Conservation (phyloP, 2,797 vertebrate species). For the Peromyscus attwateri region DNA sequence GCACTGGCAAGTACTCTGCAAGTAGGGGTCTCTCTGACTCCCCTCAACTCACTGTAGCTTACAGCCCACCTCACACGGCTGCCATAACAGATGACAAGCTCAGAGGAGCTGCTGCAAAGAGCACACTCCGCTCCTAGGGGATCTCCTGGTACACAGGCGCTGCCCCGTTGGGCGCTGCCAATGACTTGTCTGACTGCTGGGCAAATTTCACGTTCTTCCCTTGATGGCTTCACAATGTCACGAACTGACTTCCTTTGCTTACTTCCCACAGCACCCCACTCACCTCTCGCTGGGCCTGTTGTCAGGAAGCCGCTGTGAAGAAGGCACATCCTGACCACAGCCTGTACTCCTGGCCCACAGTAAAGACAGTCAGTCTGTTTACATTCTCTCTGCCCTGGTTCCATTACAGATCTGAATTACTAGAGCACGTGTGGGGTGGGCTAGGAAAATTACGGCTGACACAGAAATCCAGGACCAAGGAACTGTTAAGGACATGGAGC, state of each 20-base stretch:
- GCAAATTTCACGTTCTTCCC: neutral
- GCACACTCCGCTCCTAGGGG: rapidly evolving
- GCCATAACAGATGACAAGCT: too few species aligned
- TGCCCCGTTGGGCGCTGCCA: neutral
- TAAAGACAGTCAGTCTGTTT: conserved; percentile 9
- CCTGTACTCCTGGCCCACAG: neutral
- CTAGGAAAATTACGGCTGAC: neutral
- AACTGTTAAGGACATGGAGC: neutral
- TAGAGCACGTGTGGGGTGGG: neutral
- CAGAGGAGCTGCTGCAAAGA: neutral
- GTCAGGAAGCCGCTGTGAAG: neutral
- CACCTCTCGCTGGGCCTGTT: neutral
- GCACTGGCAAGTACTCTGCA: neutral
- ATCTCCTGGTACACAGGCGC: rapidly evolving
- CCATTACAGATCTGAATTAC: conserved; percentile 2
- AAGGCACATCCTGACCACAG: neutral
- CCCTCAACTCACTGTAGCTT: neutral
- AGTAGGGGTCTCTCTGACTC: neutral
- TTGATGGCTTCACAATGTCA: neutral
- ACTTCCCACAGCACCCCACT: neutral
- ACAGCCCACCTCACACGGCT: neutral
- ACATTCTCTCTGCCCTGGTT: neutral
- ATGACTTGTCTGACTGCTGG: neutral
- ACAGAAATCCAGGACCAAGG: neutral
- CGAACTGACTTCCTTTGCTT: conserved; percentile 9